Base-by-base conservation (phyloP, 2,797 vertebrate genomes). In the Acipenser ruthenus region DNA sequence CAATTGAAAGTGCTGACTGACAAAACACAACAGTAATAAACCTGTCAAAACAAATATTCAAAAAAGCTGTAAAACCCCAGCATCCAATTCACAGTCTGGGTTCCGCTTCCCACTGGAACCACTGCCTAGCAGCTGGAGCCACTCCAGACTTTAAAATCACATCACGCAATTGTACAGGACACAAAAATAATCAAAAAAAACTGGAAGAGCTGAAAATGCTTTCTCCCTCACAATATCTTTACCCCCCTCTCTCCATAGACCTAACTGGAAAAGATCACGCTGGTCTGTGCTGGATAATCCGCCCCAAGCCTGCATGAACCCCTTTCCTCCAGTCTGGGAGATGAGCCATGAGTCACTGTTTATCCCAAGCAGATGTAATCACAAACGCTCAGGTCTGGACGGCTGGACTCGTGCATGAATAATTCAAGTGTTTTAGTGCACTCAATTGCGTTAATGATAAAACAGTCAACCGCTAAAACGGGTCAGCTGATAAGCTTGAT, bases 401-500 rank as follows among this genome's bases (percentile, higher is more conserved):
- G 87, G 91, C 91, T 88, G 89, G 88, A 84, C 85, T 84, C 81
- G 71, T 10, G 77, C 79, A 92, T 93, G 89, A 88, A 94, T 93
- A 91, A 94, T 93, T 92, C 92, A 93, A 67, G 83, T 75, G 69
- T 79, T 82, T 76, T 81, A 90, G 87, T 90, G 89, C 75, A 83
- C 87, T 92, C 80, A 84, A 82, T 85, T 74, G 80, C 86, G 84
- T 88, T 91, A 88, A 87, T 86, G 93, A 93, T 91, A 93, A 88
- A 93, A 92, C 87, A 93, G 87, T 87, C 88, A 87, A 89, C 83
- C 86, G 86, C 82, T 84, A 80, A 87, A 94, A 90, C 89, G 79
- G 89, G 87, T 86, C 88, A 90, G 90, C 91, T 87, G 87, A 94
- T 92, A 92, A 93, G 92, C 89, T 87, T 88, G 88, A 93, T 92